Percentiles rank a stretch among this genome's conserved stretches.
phyloP scores from a whole-genome alignment of 2,797 vertebrate genomes.

The Heliangelus exortis region DNA sequence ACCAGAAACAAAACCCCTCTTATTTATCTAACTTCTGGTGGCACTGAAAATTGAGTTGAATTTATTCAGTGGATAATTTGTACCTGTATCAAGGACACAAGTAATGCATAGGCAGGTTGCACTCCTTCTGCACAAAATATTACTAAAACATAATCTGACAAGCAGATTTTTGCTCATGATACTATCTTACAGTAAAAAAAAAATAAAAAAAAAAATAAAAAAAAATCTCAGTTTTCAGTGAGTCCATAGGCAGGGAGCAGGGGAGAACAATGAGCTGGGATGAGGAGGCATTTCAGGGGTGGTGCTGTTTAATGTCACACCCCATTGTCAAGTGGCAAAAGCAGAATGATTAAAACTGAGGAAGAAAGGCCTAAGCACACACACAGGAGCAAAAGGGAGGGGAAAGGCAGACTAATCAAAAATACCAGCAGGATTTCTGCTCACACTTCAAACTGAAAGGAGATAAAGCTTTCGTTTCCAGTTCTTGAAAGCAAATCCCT shows the following conservation, averaged over 20 bases:
- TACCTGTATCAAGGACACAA: neutral
- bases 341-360: neutral
- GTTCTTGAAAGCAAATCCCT: conserved; percentile 47
- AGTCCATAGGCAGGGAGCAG: neutral
- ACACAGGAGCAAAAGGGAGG: neutral
- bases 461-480: conserved; percentile 44
- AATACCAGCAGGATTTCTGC: conserved; percentile 58
- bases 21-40: neutral
- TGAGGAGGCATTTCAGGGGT: neutral
- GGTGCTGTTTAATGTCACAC: neutral
- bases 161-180: neutral
- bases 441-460: conserved; percentile 17
- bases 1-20: neutral
- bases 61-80: neutral
- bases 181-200: neutral
- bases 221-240: neutral
- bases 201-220: neutral
- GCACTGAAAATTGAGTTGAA: neutral
- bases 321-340: neutral
- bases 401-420: conserved; percentile 47
- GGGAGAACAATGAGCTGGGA: neutral
- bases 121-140: neutral
- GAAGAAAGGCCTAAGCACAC: neutral
- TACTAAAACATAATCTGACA: neutral
- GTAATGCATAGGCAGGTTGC: neutral